Conservation (phyloP, 2,113 vertebrate species). For the rat (Rattus norvegicus) region GRCr8 NC_086033.1:17066501-17067000, state of each 20-base stretch:
- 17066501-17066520: conserved; percentile 86
- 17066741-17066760: conserved; percentile 65
- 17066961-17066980: background rate
- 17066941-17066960: background rate
- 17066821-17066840: conserved; percentile 43
- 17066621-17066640: conserved; percentile 84
- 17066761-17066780: conserved; percentile 73
- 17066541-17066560: conserved; percentile 88
- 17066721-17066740: conserved; percentile 82
- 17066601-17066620: conserved; percentile 74
- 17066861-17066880: conserved; percentile 56
- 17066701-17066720: conserved; percentile 85
- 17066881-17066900: conserved; percentile 58
- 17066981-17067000: background rate
- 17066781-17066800: conserved; percentile 62
- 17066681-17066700: conserved; percentile 82
- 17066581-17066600: background rate
- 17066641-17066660: conserved; percentile 81
- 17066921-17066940: background rate
- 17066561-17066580: conserved; percentile 77
- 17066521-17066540: conserved; percentile 86
- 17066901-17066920: background rate
- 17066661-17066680: conserved; percentile 83
- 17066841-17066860: conserved; percentile 68
- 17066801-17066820: conserved; percentile 70